phyloP scores from a whole-genome alignment of 2,113 vertebrate genomes.

The Hippocampus abdominalis region DNA sequence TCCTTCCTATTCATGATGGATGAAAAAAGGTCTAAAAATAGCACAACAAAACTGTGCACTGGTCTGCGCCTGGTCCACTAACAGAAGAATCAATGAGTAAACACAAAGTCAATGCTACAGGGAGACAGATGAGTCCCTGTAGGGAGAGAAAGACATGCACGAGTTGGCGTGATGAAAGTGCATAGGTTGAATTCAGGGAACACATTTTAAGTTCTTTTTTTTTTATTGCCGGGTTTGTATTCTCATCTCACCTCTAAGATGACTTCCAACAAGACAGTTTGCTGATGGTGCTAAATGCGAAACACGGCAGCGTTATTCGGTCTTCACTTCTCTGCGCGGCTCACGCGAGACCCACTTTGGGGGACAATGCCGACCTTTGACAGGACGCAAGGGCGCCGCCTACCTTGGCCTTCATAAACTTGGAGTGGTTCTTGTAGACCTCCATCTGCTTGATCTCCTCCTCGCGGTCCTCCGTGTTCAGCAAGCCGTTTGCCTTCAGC shows the following conservation, averaged over 20 bases:
- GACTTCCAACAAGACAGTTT: conserved; percentile 46
- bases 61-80: conserved; percentile 17
- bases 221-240: too few species aligned
- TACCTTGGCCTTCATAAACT: conserved; percentile 99
- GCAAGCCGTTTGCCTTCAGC: conserved; percentile 93
- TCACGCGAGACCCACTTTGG: background rate
- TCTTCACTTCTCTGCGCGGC: conserved; percentile 1
- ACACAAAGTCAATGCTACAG: conserved; percentile 35
- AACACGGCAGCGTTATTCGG: conserved; percentile 21
- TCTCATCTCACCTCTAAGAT: background rate
- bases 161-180: conserved; percentile 3
- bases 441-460: conserved; percentile 99
- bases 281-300: conserved; percentile 38
- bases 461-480: conserved; percentile 93
- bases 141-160: conserved; percentile 10
- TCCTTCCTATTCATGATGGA: conserved; percentile 65
- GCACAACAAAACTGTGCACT: conserved; percentile 53
- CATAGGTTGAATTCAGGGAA: background rate
- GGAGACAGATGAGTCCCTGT: conserved; percentile 9
- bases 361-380: background rate
- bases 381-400: conserved; percentile 11
- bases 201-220: too few species aligned
- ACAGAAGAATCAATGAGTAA: conserved; percentile 33
- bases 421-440: conserved; percentile 99
- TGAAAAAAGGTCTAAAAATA: conserved; percentile 67